phyloP scores from a whole-genome alignment of 2,888 invertebrate genomes.

The Polyommatus icarus region DNA sequence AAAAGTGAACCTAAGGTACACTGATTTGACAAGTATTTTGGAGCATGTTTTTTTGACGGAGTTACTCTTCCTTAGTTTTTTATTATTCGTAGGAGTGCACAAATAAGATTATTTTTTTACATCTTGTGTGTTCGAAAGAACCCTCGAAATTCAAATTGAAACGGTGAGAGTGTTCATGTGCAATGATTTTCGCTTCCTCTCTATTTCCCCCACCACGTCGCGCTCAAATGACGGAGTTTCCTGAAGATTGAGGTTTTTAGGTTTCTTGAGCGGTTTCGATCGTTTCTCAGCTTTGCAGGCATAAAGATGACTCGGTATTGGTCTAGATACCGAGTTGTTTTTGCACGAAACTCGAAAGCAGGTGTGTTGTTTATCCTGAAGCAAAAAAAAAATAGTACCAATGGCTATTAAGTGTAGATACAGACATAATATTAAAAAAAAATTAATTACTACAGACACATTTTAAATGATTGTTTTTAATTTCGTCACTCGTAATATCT shows the following conservation, averaged over 20 bases:
- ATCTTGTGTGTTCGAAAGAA: not conserved
- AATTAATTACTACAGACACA: not conserved
- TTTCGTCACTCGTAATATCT: constrained; percentile 34
- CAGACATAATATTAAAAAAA: no score
- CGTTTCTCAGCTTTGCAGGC: not conserved
- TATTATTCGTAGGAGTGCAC: no score
- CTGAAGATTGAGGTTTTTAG: constrained; percentile 41
- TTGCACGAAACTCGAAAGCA: no score
- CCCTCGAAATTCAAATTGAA: constrained; percentile 21
- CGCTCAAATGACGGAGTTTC: constrained; percentile 45
- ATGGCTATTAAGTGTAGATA: no score
- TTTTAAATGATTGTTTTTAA: constrained; percentile 3
- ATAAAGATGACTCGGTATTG: not conserved
- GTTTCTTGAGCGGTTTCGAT: constrained; percentile 39
- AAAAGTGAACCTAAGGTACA: no score
- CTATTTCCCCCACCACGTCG: constrained; percentile 46
- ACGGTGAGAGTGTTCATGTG: constrained; percentile 42
- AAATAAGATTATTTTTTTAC: no score
- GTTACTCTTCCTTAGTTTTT: no score
- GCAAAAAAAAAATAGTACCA: no score
- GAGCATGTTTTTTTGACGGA: no score
- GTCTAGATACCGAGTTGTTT: no score
- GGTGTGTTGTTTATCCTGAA: no score
- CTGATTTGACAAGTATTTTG: no score
- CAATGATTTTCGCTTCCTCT: constrained; percentile 46